Conservation (phyloP, 2,113 vertebrate genomes). For the Proteles cristata region DNA sequence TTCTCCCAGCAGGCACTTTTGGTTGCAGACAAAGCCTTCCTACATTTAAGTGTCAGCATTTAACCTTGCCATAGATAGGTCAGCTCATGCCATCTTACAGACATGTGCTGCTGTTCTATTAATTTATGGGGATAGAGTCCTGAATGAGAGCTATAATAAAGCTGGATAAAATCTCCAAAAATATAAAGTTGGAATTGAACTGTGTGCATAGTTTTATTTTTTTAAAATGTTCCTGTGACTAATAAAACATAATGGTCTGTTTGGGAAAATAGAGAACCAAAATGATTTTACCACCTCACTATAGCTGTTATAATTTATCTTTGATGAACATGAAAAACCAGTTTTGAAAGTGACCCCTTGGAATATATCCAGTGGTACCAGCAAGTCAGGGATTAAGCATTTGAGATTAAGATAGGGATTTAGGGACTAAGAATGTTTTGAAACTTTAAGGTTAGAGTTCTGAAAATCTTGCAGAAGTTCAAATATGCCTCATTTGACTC, state of each 20-base stretch:
- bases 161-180: neutral
- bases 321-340: neutral
- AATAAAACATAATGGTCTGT: neutral
- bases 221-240: neutral
- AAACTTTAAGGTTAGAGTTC: neutral
- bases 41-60: neutral
- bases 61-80: constrained; percentile 40
- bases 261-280: neutral
- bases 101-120: neutral
- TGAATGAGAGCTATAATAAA: neutral
- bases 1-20: constrained; percentile 44
- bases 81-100: neutral
- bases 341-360: neutral
- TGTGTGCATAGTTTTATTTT: neutral
- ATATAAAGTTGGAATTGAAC: neutral
- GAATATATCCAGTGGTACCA: neutral
- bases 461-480: constrained; percentile 10
- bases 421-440: neutral
- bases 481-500: neutral
- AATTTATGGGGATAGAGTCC: neutral
- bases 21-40: constrained; percentile 33
- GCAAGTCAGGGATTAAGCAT: neutral
- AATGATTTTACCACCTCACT: neutral
- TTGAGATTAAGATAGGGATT: neutral
- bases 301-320: neutral